Conservation (phyloP, 2,888 invertebrate genomes). For the Scaptomyza reducta region DNA sequence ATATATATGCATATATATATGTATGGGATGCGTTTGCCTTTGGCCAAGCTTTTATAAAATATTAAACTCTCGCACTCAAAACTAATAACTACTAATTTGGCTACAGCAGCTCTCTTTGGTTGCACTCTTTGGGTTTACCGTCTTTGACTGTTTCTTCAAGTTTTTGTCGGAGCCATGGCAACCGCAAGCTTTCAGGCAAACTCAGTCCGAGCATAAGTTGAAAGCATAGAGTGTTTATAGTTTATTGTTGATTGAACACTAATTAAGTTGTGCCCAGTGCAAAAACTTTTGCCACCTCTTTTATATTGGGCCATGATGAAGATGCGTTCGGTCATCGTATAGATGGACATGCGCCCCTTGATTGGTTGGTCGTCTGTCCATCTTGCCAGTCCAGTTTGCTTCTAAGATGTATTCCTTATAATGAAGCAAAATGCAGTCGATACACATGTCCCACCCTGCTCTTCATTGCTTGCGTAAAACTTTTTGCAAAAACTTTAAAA, state of each 20-base stretch:
- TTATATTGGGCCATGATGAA: constrained; percentile 45
- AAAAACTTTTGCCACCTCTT: constrained; percentile 59
- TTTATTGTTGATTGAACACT: constrained; percentile 84
- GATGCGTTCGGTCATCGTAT: constrained; percentile 20
- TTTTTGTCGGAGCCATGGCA: constrained; percentile 67
- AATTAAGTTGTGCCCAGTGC: constrained; percentile 82
- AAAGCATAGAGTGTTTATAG: constrained; percentile 76
- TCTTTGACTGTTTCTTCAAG: constrained; percentile 55
- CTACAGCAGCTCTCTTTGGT: constrained; percentile 9
- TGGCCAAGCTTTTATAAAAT: constrained; percentile 28
- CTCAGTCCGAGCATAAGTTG: constrained; percentile 63
- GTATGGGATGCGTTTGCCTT: no score
- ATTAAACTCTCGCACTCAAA: constrained; percentile 55
- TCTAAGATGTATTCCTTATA: constrained; percentile 68
- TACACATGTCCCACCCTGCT: constrained; percentile 20
- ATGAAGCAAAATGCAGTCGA: constrained; percentile 63
- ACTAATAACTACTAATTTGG: constrained; percentile 77
- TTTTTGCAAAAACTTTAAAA: constrained; percentile 66
- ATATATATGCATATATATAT: no score
- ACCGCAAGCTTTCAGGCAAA: constrained; percentile 74
- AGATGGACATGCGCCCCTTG: constrained; percentile 66
- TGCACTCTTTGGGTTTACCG: constrained; percentile 24
- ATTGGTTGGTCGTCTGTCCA: constrained; percentile 43
- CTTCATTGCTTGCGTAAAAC: constrained; percentile 51
- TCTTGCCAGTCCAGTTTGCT: background rate